phyloP scores from a whole-genome alignment of 2,888 invertebrate genomes.

The Ferrisia virgata region DNA sequence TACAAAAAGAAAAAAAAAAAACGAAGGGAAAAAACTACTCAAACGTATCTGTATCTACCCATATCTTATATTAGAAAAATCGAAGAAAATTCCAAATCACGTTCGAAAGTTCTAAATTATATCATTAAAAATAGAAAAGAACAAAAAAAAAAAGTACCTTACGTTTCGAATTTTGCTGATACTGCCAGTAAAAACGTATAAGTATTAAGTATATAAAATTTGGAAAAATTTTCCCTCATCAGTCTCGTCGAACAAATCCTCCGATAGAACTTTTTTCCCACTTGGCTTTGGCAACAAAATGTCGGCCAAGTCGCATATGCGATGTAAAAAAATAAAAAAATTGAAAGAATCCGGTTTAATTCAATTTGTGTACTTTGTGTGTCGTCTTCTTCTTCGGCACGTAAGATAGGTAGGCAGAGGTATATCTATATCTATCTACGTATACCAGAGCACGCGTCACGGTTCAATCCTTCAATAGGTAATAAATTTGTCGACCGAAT shows the following conservation, averaged over 20 bases:
- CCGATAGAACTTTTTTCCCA: background rate
- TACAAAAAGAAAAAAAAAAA: background rate
- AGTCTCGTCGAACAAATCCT: background rate
- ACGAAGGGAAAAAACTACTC: background rate
- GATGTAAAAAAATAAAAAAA: no score
- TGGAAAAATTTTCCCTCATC: background rate
- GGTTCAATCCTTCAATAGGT: background rate
- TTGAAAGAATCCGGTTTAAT: background rate
- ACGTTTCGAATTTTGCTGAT: background rate
- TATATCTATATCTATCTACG: no score
- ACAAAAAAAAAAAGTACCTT: background rate
- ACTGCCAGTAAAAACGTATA: no score
- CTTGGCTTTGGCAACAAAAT: no score
- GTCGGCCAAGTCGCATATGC: no score
- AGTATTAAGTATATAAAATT: background rate
- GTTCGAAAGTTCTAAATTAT: background rate
- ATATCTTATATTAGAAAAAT: no score
- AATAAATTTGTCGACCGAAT: conserved; percentile 3
- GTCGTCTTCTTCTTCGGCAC: background rate
- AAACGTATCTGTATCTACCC: background rate
- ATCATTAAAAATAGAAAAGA: background rate
- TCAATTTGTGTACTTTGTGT: background rate
- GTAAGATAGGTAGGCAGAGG: no score
- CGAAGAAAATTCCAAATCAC: background rate
- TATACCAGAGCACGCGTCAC: background rate